Evolutionary conservation across 2,797 vertebrate species (phyloP).

Genomic region (Xenopus petersii): DNA sequence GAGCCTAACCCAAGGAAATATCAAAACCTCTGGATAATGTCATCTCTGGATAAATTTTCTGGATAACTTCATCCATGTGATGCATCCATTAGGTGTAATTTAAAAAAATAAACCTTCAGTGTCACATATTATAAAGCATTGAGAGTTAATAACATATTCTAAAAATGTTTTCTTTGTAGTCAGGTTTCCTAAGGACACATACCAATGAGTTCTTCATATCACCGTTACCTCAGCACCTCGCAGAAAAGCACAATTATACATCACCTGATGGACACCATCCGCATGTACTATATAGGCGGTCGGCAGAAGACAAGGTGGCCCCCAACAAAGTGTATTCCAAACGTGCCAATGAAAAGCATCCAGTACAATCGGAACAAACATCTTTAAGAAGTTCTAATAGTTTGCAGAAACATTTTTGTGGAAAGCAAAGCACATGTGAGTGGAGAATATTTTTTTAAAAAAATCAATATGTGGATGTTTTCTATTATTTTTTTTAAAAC

Average conservation of each 20-base stretch:
- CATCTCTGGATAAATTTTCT: too few species aligned
- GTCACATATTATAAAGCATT: too few species aligned
- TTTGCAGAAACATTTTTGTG: constrained; percentile 86
- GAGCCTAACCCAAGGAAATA: too few species aligned
- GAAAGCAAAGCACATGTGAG: constrained; percentile 99
- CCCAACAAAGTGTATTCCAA: constrained; percentile 48
- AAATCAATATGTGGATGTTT: too few species aligned
- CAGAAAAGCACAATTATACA: constrained; percentile 81
- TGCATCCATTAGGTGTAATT: too few species aligned
- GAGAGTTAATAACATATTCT: too few species aligned
- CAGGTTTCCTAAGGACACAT: constrained; percentile 85
- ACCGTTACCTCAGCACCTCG: constrained; percentile 84
- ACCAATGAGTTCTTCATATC: constrained; percentile 87
- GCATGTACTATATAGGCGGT: constrained; percentile 91
- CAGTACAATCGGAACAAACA: neutral
- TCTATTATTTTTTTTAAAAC: too few species aligned
- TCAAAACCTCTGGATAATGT: too few species aligned
- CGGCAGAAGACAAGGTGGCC: constrained; percentile 78
- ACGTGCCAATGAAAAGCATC: neutral
- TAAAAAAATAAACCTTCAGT: too few species aligned
- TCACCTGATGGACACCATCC: constrained; percentile 81
- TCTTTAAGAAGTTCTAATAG: neutral
- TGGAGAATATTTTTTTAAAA: constrained; percentile 78
- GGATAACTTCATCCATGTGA: too few species aligned
- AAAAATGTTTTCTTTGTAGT: constrained; percentile 67